These are phyloP conservation scores for Thecophora atra DNA, from an alignment of 2,888 invertebrate species.

Conservation along the genomic window DNA sequence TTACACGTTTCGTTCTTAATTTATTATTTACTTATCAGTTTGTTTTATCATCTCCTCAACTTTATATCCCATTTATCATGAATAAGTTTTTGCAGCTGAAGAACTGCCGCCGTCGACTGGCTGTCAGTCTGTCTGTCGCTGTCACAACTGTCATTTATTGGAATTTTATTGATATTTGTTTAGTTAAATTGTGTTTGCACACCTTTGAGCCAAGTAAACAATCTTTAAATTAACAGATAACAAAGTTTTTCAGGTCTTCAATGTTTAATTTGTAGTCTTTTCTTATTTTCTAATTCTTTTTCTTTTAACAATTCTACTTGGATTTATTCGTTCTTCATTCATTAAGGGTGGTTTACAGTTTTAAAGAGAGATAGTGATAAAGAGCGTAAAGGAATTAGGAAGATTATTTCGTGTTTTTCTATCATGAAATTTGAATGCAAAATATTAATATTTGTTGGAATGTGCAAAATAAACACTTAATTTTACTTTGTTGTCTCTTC, in stretches of 20 bases:
- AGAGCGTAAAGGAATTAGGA: no score
- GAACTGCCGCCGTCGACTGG: not conserved
- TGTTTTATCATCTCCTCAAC: no score
- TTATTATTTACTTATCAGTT: no score
- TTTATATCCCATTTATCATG: no score
- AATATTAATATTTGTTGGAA: conserved; percentile 26
- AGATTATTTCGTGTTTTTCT: not conserved
- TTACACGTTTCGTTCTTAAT: not conserved
- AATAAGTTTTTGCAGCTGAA: no score
- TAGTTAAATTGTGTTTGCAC: conserved; percentile 40
- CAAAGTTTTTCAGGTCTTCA: not conserved
- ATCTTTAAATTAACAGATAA: conserved; percentile 26
- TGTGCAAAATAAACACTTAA: conserved; percentile 15
- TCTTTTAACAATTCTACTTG: not conserved
- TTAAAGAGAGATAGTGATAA: not conserved
- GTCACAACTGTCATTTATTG: conserved; percentile 45
- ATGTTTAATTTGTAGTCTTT: not conserved
- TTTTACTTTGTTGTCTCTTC: not conserved
- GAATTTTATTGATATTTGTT: conserved; percentile 49
- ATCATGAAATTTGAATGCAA: conserved; percentile 24
- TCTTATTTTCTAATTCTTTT: no score
- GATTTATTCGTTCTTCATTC: not conserved
- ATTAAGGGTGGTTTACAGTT: no score
- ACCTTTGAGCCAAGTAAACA: conserved; percentile 31
- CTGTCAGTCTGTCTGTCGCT: not conserved